A percentile compares a stretch with the other conserved stretches of the same genome.
Conservation (phyloP, 2,797 vertebrate species). For the Microctenopoma stevenorrisi region DNA sequence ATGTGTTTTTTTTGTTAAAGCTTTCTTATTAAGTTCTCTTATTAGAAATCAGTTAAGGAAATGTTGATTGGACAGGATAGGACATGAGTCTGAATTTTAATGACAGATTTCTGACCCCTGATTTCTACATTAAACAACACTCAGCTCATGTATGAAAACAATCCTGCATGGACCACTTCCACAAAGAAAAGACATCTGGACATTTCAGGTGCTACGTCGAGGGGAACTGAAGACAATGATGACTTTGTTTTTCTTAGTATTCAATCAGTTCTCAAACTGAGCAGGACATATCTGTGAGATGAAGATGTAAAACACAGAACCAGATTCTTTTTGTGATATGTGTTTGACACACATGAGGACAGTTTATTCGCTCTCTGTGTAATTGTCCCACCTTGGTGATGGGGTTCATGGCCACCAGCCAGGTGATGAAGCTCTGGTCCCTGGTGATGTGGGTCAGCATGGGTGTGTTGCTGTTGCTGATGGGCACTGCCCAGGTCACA, state of each 20-base stretch:
- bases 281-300: neutral
- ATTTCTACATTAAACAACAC: neutral
- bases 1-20: no score
- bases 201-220: constrained; percentile 3
- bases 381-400: constrained; percentile 87
- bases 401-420: constrained; percentile 98
- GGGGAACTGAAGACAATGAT: constrained; percentile 10
- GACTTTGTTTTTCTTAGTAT: constrained; percentile 43
- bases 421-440: constrained; percentile 99
- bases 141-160: neutral
- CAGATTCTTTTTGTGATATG: neutral
- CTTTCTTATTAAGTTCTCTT: no score
- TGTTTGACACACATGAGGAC: neutral
- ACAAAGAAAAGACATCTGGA: constrained; percentile 2
- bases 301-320: neutral
- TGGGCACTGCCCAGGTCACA: constrained; percentile 98
- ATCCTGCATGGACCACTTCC: neutral
- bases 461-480: constrained; percentile 96
- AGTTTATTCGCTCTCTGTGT: neutral
- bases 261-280: neutral
- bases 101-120: neutral
- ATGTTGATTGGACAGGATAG: no score
- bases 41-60: no score
- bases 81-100: neutral
- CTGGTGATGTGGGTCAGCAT: constrained; percentile 97